These are phyloP conservation scores for Avahi laniger DNA, from an alignment of 2,797 vertebrate genomes.

Conservation along the genomic window DNA sequence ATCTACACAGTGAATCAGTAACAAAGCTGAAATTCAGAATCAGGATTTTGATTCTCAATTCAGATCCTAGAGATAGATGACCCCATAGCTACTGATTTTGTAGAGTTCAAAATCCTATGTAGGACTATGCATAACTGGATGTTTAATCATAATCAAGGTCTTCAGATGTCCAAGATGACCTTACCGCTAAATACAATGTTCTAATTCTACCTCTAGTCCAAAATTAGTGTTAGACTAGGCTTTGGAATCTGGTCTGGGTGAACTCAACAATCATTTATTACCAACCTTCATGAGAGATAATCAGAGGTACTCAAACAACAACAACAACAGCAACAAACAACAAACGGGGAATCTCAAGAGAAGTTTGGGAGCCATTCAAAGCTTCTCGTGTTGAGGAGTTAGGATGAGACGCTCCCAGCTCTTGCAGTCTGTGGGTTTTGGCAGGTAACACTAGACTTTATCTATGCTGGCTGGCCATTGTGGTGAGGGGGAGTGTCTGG, in stretches of 20 bases:
- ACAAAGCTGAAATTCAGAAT: conserved; percentile 35
- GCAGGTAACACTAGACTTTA: conserved; percentile 52
- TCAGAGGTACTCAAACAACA: conserved; percentile 1
- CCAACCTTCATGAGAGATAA: not conserved
- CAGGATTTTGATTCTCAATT: not conserved
- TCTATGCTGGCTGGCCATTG: conserved; percentile 16
- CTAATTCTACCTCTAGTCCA: not conserved
- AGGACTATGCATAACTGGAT: not conserved
- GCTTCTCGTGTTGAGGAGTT: not conserved
- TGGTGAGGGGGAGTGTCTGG: not conserved
- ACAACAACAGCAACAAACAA: not conserved
- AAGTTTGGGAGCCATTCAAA: not conserved
- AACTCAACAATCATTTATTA: not conserved
- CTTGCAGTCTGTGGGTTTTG: conserved; percentile 56
- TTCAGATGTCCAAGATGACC: not conserved
- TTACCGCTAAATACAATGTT: not conserved
- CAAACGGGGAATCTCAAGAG: not conserved
- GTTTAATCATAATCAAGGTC: conserved; percentile 9
- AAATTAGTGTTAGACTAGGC: not conserved
- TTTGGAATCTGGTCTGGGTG: conserved; percentile 34
- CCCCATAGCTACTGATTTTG: not conserved
- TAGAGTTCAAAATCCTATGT: not conserved
- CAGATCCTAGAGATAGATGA: not conserved
- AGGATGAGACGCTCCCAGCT: not conserved
- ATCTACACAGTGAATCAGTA: not conserved